A percentile compares a stretch with the other conserved stretches of the same genome.
phyloP scores from a whole-genome alignment of 1,140 invertebrate genomes.

The Psix sp. region DNA sequence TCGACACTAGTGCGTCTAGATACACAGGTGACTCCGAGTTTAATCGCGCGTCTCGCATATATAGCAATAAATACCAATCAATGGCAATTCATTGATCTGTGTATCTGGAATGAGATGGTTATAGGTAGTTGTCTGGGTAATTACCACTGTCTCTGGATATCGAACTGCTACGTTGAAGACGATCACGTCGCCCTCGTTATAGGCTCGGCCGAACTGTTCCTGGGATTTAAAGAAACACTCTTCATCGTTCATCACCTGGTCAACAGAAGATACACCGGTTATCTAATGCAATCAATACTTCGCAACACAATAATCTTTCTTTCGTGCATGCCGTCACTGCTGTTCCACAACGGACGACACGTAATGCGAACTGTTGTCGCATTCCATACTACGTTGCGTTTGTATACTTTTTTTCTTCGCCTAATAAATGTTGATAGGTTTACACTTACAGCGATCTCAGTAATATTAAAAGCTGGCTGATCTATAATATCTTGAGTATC shows the following conservation, averaged over 20 bases:
- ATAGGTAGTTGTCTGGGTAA: slow-evolving; percentile 44
- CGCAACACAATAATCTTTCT: too few relatives aligned
- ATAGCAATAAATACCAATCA: slow-evolving; percentile 72
- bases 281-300: too few relatives aligned
- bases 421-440: too few relatives aligned
- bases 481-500: slow-evolving; percentile 78
- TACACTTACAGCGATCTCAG: slow-evolving; percentile 76
- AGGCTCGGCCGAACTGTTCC: slow-evolving; percentile 89
- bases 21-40: slow-evolving; percentile 24
- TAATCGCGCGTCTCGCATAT: slow-evolving; percentile 2
- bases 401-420: too few relatives aligned
- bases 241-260: slow-evolving; percentile 80
- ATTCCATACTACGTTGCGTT: too few relatives aligned
- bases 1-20: slow-evolving; percentile 16
- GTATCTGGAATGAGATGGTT: slow-evolving; percentile 59
- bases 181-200: slow-evolving; percentile 85
- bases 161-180: slow-evolving; percentile 88
- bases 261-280: slow-evolving; percentile 17
- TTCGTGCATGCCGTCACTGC: too few relatives aligned
- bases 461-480: slow-evolving; percentile 76
- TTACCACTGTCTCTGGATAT: slow-evolving; percentile 84
- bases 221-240: slow-evolving; percentile 83
- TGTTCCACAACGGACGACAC: too few relatives aligned
- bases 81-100: slow-evolving; percentile 69
- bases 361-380: too few relatives aligned